Evolutionary conservation across 2,888 invertebrate genomes (phyloP), one percentile per base, ranked within the genome.

Genomic region (Geotrupes spiniger): DNA sequence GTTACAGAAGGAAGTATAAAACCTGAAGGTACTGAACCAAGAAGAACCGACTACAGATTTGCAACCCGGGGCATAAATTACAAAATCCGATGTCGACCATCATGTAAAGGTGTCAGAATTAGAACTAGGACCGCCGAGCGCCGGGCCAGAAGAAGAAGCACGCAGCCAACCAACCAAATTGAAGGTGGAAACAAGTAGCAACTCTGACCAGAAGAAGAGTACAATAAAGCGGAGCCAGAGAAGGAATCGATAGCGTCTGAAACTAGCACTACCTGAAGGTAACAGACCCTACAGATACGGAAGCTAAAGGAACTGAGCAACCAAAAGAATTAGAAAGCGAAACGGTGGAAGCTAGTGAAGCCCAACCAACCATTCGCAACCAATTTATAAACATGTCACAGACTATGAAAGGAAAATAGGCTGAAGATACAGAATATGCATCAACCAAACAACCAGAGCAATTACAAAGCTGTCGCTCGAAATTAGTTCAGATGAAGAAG

Each of bases 231-330:
- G 3, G 21, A 21, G 21, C 21, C 21, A 4, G 21, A 21, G 6
- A 6, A 4, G 21, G 4, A 3, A 6, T 21, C 21, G 4, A 6
- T 4, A 12, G 17, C 3, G 38, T 36, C 40, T 14, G 40, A 40
- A 40, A 14, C 36, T 43, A 25, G 21, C 11, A 37, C 21, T 10
- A 11, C 6, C 9, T 33, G 11, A 28, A 21, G 4, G 40, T 26
- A 25, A 16, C 29, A 17, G 42, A 39, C 25, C 44, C 46, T 36
- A 11, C 33, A 46, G 26, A 46, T 27, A 39, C 42, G 33, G 12
- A 29, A 37, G 33, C 29, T 21, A 17, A n/a, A n/a, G n/a, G n/a
- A n/a, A n/a, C n/a, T n/a, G n/a, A n/a, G n/a, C n/a, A 44, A 44
- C 6, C 12, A 9, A 21, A 28, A n/a, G 9, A 8, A 44, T 25